A percentile compares a stretch with the other conserved stretches of the same genome.
These are phyloP conservation scores for Enteromius radiatus DNA, from an alignment of 2,797 vertebrate species.

Conservation along the genomic window DNA sequence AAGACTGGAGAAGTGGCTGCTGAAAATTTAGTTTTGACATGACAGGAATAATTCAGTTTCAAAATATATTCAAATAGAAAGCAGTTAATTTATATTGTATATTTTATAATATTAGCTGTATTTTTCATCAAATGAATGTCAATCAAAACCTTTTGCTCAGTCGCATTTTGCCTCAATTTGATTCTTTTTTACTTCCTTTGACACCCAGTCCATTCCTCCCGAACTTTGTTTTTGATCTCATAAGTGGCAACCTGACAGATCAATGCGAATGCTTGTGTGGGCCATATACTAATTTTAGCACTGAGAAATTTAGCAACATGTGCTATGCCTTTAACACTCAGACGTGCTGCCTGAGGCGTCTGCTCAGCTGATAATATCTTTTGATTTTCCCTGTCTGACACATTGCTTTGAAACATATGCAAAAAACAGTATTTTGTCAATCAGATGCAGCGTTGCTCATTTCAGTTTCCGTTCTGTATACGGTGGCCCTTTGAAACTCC, in stretches of 20 bases:
- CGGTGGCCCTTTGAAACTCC: background rate
- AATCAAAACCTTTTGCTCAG: background rate
- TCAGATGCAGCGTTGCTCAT: slow-evolving; percentile 20
- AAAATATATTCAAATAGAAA: background rate
- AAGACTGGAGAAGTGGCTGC: background rate
- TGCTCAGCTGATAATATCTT: slow-evolving; percentile 34
- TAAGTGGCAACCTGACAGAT: background rate
- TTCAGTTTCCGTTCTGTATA: slow-evolving; percentile 34
- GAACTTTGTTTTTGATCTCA: background rate
- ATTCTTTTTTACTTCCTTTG: background rate
- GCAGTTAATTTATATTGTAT: background rate
- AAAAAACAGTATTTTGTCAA: slow-evolving; percentile 35
- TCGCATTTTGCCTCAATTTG: background rate
- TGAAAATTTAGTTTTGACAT: background rate
- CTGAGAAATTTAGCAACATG: background rate
- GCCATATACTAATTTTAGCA: background rate
- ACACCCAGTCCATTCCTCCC: background rate
- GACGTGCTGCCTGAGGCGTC: slow-evolving; percentile 5
- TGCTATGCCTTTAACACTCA: background rate
- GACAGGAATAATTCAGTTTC: background rate
- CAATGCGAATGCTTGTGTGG: background rate
- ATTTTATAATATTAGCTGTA: background rate
- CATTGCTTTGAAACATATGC: slow-evolving; percentile 20
- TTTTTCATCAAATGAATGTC: background rate
- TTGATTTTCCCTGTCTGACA: slow-evolving; percentile 21